Conservation (phyloP, 2,113 vertebrate species). For the Anhinga rufa region DNA sequence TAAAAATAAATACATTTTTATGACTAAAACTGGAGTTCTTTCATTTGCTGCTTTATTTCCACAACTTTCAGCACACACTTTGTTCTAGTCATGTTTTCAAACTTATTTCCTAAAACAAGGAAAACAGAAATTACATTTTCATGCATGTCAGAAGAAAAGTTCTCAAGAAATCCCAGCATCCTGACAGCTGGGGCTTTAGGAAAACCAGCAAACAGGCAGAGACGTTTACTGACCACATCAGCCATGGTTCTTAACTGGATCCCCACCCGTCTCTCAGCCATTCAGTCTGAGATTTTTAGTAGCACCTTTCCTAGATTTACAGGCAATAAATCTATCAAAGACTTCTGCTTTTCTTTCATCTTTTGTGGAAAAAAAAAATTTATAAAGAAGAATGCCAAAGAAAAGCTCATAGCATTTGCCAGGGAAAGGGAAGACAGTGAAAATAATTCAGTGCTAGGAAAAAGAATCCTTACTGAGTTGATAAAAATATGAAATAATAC, state of each 20-base stretch:
- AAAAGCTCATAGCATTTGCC: background rate
- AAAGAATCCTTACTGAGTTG: background rate
- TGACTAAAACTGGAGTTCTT: background rate
- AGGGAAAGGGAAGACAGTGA: background rate
- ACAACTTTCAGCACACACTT: background rate
- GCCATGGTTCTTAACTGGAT: background rate
- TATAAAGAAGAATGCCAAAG: background rate
- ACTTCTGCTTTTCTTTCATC: conserved; percentile 20
- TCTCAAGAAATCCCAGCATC: background rate
- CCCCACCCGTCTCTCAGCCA: background rate
- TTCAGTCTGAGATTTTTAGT: background rate
- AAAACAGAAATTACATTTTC: background rate
- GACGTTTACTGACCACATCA: background rate
- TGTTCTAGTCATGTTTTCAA: background rate
- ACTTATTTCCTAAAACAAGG: background rate
- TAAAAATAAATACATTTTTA: conserved; percentile 1
- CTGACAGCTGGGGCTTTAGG: background rate
- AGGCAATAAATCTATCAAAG: conserved; percentile 22
- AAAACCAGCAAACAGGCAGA: background rate
- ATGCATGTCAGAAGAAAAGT: background rate
- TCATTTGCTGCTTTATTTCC: background rate
- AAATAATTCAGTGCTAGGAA: background rate
- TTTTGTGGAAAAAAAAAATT: background rate
- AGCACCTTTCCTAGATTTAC: conserved; percentile 25
- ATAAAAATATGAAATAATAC: background rate